phyloP scores from a whole-genome alignment of 2,888 invertebrate species.

The Leptodirus hochenwartii region DNA sequence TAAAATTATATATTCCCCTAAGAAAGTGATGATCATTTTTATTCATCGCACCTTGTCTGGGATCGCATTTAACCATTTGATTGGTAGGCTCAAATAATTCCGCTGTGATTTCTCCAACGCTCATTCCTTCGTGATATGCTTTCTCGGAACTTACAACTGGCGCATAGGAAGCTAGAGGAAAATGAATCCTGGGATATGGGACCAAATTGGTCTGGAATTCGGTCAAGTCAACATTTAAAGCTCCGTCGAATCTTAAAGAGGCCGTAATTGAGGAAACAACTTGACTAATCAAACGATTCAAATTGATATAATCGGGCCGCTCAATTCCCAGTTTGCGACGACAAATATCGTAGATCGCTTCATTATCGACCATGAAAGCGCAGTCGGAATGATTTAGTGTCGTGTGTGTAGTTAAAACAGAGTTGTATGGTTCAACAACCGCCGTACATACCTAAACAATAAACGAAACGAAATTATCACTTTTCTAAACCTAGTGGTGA shows the following conservation, averaged over 20 bases:
- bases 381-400: slow-evolving; percentile 77
- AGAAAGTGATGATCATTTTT: no score
- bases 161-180: slow-evolving; percentile 56
- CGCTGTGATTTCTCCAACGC: slow-evolving; percentile 66
- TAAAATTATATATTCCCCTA: no score
- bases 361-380: slow-evolving; percentile 89
- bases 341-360: slow-evolving; percentile 90
- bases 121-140: slow-evolving; percentile 56
- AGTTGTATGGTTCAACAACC: slow-evolving; percentile 89
- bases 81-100: slow-evolving; percentile 78
- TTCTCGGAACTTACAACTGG: slow-evolving; percentile 56
- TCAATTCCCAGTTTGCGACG: slow-evolving; percentile 66
- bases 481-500: no score
- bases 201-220: slow-evolving; percentile 86
- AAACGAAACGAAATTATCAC: no score
- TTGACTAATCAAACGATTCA: slow-evolving; percentile 72
- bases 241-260: slow-evolving; percentile 72
- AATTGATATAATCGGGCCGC: slow-evolving; percentile 65
- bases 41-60: no score
- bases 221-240: slow-evolving; percentile 75
- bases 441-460: slow-evolving; percentile 76
- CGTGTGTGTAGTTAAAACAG: slow-evolving; percentile 78
- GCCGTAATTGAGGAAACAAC: slow-evolving; percentile 74
- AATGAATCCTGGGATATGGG: slow-evolving; percentile 86
- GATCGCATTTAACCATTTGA: slow-evolving; percentile 84